Base-by-base conservation (phyloP, 2,888 invertebrate genomes). In the Dynastes maya region DNA sequence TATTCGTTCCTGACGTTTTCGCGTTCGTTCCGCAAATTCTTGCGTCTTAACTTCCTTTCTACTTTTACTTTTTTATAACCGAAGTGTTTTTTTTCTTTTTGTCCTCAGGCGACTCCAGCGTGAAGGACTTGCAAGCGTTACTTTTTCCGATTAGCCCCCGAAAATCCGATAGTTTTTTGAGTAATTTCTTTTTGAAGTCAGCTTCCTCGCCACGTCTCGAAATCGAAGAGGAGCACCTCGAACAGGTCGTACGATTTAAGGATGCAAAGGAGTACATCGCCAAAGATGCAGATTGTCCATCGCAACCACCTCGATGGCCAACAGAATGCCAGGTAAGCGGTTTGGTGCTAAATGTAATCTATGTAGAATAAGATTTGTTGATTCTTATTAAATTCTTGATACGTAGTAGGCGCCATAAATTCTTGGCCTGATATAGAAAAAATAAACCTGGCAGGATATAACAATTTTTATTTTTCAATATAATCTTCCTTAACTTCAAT, bases 281-380 rank as follows among this genome's bases (percentile, higher is more conserved):
- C 29, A 85, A 84, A 70, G 88, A 88, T 51, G 83, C 82, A 29
- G 84, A 84, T 77, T 87, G 87, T 78, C 92, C 94, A 75, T 93
- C 94, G 84, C 96, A 96, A 90, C 94, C 95, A 84, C 93, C 96
- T 78, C 91, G 96, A 87, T 96, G 96, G 96, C 96, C 96, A 27
- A 93, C 95, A 64, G 96, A 96, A 90, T 96, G 96, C 89, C 96
- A 96, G 91, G 96, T 96, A 88, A 89, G 83, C 61, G 29, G 27
- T 22, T 16, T 53, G 13, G 16, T 8, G 45, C 8, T 45, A 8
- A 45, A 45, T 45, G 1, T 2, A 8, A 6, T 37, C 6, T 22
- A 22, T 22, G 22, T 37, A 37, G 37, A 5, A 37, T 53, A n/a
- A 53, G 16, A 16, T 29, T 61, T 22, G 37, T 37, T 37, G 37